A percentile compares a stretch with the other conserved stretches of the same genome.
Conservation (phyloP, 1,140 invertebrate genomes). For the Trichogramma pretiosum region DNA sequence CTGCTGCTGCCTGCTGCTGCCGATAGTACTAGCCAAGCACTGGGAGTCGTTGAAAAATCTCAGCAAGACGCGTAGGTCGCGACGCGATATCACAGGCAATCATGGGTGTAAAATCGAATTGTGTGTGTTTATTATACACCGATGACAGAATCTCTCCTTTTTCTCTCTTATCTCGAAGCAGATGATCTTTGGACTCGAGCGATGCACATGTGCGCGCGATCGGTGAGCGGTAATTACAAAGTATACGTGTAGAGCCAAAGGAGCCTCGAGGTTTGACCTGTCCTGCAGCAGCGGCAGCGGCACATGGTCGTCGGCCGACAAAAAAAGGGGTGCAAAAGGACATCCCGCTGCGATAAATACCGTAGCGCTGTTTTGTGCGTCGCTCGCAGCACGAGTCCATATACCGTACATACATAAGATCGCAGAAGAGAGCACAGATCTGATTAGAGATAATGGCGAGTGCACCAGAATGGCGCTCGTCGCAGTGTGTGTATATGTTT, state of each 20-base stretch:
- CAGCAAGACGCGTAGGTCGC: too few relatives aligned
- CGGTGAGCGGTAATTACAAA: neutral
- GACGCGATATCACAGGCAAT: too few relatives aligned
- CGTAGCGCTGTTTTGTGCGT: neutral
- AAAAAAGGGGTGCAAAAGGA: constrained; percentile 38
- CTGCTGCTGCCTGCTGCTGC: too few relatives aligned
- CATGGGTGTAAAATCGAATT: too few relatives aligned
- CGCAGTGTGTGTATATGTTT: too few relatives aligned
- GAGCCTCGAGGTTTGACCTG: neutral
- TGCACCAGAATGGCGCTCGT: too few relatives aligned
- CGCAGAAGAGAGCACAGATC: too few relatives aligned
- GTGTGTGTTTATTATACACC: too few relatives aligned
- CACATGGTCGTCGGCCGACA: constrained; percentile 40
- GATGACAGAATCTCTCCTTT: neutral
- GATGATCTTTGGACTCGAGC: neutral
- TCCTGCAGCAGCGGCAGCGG: constrained; percentile 23
- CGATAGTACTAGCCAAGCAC: too few relatives aligned
- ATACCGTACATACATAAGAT: constrained; percentile 41
- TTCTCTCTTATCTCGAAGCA: neutral
- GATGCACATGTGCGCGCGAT: neutral
- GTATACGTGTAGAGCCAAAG: neutral
- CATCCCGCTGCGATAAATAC: constrained; percentile 47
- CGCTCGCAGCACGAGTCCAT: constrained; percentile 11
- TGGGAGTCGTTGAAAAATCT: too few relatives aligned
- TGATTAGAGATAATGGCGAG: too few relatives aligned